Base-by-base conservation (phyloP, 2,888 invertebrate genomes). In the Herminia tarsipennalis region DNA sequence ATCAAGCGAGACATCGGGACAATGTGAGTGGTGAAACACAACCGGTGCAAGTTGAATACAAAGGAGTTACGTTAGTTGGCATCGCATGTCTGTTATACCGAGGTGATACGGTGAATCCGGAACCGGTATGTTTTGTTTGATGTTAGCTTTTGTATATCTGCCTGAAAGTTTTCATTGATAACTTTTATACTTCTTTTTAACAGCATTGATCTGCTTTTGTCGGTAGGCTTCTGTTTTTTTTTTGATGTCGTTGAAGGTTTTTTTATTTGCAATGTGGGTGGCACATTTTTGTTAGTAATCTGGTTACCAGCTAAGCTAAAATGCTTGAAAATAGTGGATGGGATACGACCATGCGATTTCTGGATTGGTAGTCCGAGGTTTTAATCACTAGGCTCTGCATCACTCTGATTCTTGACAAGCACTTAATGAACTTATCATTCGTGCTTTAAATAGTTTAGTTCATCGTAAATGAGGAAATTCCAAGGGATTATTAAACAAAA, bases 1-100 rank as follows among this genome's bases (percentile, higher is more conserved):
- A 81, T 76, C 76, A 74, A 73, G 64, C 51, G 70, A 63, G 73
- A 72, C 73, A 53, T 55, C 51, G 60, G 29, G 48, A 75, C 73
- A 76, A 75, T 70, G 68, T 64, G 61, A 64, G 59, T 41, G 45
- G 56, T 59, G 60, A 46, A 61, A 68, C 69, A 68, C 67, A 69
- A 71, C 66, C 60, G 52, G 57, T 45, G 63, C 46, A 41, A 60
- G 65, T 59, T 36, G 66, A 56, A 70, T 63, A 79, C 75, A 76
- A 76, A 73, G 56, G 57, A 66, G 58, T 48, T 46, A 53, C 45
- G 35, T 17, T 35, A 35, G 58, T 53, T 32, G 18, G 22, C 29
- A 41, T 53, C 55, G 51, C 43, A 37, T 32, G 54, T 40, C 43
- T 51, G 54, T 70, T 55, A 60, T 62, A 66, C 58, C n/a, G 40